phyloP scores from a whole-genome alignment of 2,797 vertebrate species.

The Loris lydekkerianus region DNA sequence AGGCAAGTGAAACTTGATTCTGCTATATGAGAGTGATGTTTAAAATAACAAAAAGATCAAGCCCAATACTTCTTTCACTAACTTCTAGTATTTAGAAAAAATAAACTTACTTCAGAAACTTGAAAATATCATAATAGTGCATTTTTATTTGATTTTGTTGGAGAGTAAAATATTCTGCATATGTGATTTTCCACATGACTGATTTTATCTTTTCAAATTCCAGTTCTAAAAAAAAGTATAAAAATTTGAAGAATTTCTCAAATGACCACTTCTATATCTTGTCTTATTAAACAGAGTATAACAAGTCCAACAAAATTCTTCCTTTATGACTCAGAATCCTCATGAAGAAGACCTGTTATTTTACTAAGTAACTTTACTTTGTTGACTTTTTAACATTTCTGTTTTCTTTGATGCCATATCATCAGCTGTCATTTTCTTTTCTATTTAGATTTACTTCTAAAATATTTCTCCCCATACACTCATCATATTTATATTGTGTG shows the following conservation, averaged over 20 bases:
- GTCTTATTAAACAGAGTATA: conserved; percentile 20
- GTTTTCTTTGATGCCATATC: background rate
- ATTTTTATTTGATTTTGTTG: conserved; percentile 37
- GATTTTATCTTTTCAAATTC: conserved; percentile 45
- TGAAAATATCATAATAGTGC: background rate
- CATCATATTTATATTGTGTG: background rate
- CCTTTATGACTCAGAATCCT: background rate
- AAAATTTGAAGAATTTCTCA: conserved; percentile 44
- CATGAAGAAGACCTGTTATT: background rate
- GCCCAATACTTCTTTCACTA: background rate
- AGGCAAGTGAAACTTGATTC: background rate
- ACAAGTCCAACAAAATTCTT: background rate
- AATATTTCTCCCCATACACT: background rate
- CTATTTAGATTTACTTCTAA: conserved; percentile 25
- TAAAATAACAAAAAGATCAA: background rate
- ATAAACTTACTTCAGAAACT: conserved; percentile 1
- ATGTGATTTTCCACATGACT: conserved; percentile 49
- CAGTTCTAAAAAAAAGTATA: conserved; percentile 17
- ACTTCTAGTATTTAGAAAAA: conserved; percentile 37
- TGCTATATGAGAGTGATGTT: background rate
- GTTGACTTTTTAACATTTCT: background rate
- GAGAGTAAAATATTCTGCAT: conserved; percentile 23
- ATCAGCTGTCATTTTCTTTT: background rate
- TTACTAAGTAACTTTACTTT: conserved; percentile 6
- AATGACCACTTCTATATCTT: background rate